These are phyloP conservation scores for Bombylius major DNA, from an alignment of 2,888 invertebrate species.

Conservation along the genomic window DNA sequence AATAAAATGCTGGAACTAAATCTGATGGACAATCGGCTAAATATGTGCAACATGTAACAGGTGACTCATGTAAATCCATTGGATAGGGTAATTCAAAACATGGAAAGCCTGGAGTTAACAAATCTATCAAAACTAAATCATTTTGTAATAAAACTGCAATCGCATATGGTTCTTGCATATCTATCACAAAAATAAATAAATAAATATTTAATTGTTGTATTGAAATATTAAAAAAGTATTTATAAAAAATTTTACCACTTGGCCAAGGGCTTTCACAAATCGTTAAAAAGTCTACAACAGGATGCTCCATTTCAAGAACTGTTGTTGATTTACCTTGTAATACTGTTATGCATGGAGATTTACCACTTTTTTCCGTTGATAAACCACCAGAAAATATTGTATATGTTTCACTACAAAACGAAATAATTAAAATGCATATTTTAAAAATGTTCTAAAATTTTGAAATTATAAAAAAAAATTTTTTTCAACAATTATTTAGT, in stretches of 20 bases:
- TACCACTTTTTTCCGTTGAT: slow-evolving; percentile 77
- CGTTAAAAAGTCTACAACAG: slow-evolving; percentile 92
- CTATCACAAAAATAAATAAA: slow-evolving; percentile 41
- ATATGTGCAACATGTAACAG: slow-evolving; percentile 94
- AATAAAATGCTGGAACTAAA: slow-evolving; percentile 95
- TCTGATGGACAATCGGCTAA: slow-evolving; percentile 97
- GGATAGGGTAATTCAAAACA: slow-evolving; percentile 99
- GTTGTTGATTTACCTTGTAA: slow-evolving; percentile 94
- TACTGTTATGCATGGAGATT: slow-evolving; percentile 89
- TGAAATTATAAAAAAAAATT: no score
- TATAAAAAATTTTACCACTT: slow-evolving; percentile 49
- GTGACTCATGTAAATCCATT: slow-evolving; percentile 98
- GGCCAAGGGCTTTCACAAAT: slow-evolving; percentile 90
- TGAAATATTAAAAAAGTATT: neutral
- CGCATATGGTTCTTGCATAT: slow-evolving; percentile 95
- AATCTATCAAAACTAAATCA: slow-evolving; percentile 95
- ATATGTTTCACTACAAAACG: slow-evolving; percentile 66
- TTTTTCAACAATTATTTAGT: no score
- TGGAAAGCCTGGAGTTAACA: slow-evolving; percentile 89
- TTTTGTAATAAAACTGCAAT: slow-evolving; percentile 95
- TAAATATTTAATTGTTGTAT: neutral
- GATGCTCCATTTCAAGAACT: slow-evolving; percentile 98
- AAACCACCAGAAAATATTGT: slow-evolving; percentile 96
- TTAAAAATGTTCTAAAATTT: neutral
- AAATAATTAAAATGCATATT: neutral